phyloP scores from a whole-genome alignment of 2,797 vertebrate species.

The Mormyrops attenuatus region DNA sequence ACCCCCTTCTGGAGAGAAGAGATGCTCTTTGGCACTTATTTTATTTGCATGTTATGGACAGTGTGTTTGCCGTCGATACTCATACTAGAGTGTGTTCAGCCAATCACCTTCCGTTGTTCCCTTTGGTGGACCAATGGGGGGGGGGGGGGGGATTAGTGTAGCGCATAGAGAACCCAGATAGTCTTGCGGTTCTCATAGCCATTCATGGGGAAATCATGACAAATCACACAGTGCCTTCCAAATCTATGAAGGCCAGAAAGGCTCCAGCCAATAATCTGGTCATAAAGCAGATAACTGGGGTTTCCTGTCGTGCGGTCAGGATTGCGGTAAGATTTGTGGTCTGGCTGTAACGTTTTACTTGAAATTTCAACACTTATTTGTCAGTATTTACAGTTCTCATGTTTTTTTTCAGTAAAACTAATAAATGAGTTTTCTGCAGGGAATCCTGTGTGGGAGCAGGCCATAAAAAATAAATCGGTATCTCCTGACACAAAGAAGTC shows the following conservation, averaged over 20 bases:
- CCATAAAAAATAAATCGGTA: neutral
- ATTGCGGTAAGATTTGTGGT: neutral
- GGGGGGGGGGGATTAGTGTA: conserved; percentile 56
- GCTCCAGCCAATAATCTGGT: neutral
- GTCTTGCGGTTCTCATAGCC: conserved; percentile 38
- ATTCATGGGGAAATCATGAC: conserved; percentile 57
- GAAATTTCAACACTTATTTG: neutral
- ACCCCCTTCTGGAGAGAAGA: no score
- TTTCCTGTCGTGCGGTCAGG: neutral
- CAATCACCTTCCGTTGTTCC: conserved; percentile 44
- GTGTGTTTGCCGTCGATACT: conserved; percentile 4
- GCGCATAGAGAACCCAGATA: conserved; percentile 67
- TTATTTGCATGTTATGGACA: no score
- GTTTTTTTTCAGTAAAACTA: neutral
- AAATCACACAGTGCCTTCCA: conserved; percentile 49
- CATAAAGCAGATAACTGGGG: neutral
- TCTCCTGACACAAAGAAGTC: neutral
- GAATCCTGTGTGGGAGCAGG: neutral
- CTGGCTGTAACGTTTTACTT: neutral
- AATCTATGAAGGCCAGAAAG: neutral
- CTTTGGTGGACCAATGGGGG: conserved; percentile 53
- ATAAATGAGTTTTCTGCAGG: neutral
- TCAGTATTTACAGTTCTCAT: neutral
- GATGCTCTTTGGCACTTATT: no score
- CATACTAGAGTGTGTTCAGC: neutral